These are phyloP conservation scores for Acronicta aceris DNA, from an alignment of 2,888 invertebrate species.

Conservation along the genomic window DNA sequence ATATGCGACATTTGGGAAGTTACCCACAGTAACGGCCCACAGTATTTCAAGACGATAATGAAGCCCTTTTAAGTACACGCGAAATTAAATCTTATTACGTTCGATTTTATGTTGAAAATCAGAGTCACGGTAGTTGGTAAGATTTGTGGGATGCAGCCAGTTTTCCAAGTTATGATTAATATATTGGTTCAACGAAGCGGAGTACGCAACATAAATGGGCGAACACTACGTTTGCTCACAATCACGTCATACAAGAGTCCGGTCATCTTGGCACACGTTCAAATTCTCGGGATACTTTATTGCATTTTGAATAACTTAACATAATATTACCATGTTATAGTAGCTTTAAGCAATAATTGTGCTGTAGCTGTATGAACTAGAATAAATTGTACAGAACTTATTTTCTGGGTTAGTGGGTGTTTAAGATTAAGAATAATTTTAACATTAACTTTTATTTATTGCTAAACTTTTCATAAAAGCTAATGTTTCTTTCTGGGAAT, in stretches of 20 bases:
- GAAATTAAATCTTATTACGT: conserved; percentile 16
- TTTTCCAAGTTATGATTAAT: conserved; percentile 67
- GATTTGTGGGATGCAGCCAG: conserved; percentile 60
- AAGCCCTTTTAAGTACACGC: conserved; percentile 33
- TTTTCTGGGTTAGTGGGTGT: no score
- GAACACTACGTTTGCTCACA: conserved; percentile 22
- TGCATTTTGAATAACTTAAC: conserved; percentile 28
- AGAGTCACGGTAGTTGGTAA: conserved; percentile 29
- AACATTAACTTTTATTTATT: no score
- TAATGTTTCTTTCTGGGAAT: no score
- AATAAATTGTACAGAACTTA: no score
- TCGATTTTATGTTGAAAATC: conserved; percentile 29
- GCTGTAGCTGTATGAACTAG: background rate
- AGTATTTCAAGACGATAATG: conserved; percentile 63
- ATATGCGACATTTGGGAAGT: conserved; percentile 51
- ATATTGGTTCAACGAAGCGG: conserved; percentile 59
- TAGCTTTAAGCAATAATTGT: background rate
- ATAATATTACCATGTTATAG: conserved; percentile 4
- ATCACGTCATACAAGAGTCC: conserved; percentile 23
- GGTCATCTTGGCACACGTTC: conserved; percentile 36
- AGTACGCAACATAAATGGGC: conserved; percentile 39
- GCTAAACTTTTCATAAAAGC: no score
- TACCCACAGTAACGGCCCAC: conserved; percentile 59
- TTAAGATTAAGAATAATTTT: no score
- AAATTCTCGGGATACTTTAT: conserved; percentile 9